Conservation (phyloP, 2,797 vertebrate species). For the Saxicola maurus region DNA sequence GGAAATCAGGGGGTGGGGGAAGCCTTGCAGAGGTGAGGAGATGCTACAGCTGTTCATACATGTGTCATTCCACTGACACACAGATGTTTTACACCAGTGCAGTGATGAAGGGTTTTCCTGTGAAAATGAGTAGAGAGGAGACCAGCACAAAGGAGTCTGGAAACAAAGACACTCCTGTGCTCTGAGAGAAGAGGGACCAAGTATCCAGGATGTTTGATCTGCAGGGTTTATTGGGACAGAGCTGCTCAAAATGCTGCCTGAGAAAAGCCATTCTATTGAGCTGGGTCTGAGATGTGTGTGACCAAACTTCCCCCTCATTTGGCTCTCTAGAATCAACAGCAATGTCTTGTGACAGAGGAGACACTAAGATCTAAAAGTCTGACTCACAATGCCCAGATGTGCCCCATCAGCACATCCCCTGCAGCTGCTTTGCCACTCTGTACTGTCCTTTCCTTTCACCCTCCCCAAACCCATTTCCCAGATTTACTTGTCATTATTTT, state of each 20-base stretch:
- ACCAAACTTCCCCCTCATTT: neutral
- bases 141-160: neutral
- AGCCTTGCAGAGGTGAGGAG: neutral
- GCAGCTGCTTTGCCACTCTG: neutral
- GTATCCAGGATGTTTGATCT: neutral
- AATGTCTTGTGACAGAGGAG: neutral
- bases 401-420: neutral
- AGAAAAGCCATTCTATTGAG: neutral
- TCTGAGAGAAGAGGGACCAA: neutral
- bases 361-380: neutral
- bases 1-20: neutral
- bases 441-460: neutral
- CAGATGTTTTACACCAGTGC: neutral
- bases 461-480: neutral
- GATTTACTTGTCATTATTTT: neutral
- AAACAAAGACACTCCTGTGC: neutral
- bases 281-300: neutral
- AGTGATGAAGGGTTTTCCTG: neutral
- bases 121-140: neutral
- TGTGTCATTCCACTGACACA: neutral
- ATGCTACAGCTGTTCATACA: fast-evolving
- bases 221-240: neutral
- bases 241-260: neutral
- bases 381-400: too few relatives aligned
- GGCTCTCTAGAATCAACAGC: neutral